Evolutionary conservation across 2,113 vertebrate species (phyloP).

Genomic region (Panthera tigris): DNA sequence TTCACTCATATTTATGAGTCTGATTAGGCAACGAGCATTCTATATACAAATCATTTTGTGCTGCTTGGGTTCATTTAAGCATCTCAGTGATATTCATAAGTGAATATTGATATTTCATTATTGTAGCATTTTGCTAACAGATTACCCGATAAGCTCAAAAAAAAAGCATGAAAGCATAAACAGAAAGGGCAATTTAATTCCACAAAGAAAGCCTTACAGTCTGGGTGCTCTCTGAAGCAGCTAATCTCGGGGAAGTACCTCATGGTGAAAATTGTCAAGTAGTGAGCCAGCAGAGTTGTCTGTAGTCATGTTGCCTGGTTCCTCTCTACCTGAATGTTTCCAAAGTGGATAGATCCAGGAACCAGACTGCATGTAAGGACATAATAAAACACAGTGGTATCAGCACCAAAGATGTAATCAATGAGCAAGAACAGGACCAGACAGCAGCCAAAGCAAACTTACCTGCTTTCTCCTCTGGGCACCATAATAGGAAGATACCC

Average conservation of each 20-base stretch:
- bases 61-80: conserved; percentile 59
- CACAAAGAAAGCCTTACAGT: not conserved
- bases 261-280: not conserved
- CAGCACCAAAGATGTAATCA: not conserved
- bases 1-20: conserved; percentile 67
- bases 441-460: not conserved
- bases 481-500: not conserved
- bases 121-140: conserved; percentile 48
- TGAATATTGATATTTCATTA: conserved; percentile 74
- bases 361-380: not conserved
- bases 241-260: not conserved
- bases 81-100: conserved; percentile 64
- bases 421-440: not conserved
- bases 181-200: conserved; percentile 30
- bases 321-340: not conserved
- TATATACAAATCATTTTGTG: conserved; percentile 73
- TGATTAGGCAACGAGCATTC: conserved; percentile 70
- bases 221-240: not conserved
- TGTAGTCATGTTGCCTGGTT: not conserved
- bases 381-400: not conserved
- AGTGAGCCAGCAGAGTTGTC: not conserved
- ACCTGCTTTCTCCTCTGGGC: not conserved
- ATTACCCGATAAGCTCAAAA: not conserved
- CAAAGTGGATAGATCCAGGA: not conserved
- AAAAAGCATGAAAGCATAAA: not conserved